Evolutionary conservation across 92 coral and sea anemone species (phyloP).

Genomic region (Phenganax stokvisi): DNA sequence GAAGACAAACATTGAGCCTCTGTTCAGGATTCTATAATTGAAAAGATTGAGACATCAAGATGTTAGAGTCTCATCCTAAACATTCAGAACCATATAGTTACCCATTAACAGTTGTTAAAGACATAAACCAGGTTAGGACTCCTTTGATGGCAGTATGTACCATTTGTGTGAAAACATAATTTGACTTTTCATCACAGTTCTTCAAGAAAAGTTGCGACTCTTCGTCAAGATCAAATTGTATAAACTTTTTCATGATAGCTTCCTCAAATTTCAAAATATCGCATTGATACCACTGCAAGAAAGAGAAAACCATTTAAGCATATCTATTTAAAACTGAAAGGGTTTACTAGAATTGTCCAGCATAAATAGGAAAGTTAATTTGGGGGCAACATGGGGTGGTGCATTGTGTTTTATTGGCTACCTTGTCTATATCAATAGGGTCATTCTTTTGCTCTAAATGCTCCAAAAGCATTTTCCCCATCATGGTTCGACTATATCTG

Average conservation of each 20-base stretch:
- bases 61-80: neutral
- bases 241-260: conserved; percentile 56
- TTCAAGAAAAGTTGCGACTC: conserved; percentile 70
- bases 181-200: conserved; percentile 71
- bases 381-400: neutral
- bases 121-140: conserved; percentile 63
- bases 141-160: conserved; percentile 68
- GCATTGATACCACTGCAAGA: conserved; percentile 75
- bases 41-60: neutral
- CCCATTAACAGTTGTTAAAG: conserved; percentile 91
- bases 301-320: neutral
- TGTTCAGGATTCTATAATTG: conserved; percentile 58
- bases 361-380: neutral
- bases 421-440: conserved; percentile 39
- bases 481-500: conserved; percentile 70
- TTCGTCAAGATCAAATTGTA: conserved; percentile 75
- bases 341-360: neutral
- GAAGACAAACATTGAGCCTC: conserved; percentile 96
- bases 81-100: conserved; percentile 13
- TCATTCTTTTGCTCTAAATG: conserved; percentile 58
- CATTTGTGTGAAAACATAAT: conserved; percentile 82
- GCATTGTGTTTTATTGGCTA: neutral
- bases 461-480: conserved; percentile 67
- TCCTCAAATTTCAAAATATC: conserved; percentile 41
- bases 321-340: neutral